A percentile compares a stretch with the other conserved stretches of the same genome.
These are phyloP conservation scores for Conus ventricosus DNA, from an alignment of 1,140 invertebrate genomes.

Conservation along the genomic window DNA sequence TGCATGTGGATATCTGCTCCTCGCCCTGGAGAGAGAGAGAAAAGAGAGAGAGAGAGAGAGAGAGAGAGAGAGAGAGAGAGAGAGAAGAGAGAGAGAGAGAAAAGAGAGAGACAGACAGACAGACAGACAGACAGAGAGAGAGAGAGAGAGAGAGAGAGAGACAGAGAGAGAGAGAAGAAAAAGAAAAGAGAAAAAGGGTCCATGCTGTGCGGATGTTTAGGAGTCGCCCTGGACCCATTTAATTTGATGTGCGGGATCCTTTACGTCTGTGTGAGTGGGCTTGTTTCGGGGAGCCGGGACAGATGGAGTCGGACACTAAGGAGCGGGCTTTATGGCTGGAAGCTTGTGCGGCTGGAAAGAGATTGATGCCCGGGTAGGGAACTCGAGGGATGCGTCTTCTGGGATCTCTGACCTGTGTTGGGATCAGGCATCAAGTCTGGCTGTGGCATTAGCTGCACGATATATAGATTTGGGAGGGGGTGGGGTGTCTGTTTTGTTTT, in stretches of 20 bases:
- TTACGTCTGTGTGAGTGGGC: too few species aligned
- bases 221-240: neutral
- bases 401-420: neutral
- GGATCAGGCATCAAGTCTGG: too few species aligned
- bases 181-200: neutral
- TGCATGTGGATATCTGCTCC: neutral
- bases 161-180: neutral
- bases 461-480: too few species aligned
- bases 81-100: neutral
- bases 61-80: neutral
- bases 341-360: neutral
- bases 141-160: too few species aligned
- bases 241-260: neutral
- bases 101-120: neutral
- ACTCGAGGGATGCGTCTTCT: neutral
- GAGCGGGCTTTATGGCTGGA: neutral
- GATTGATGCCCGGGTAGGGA: neutral
- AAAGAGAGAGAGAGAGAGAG: too few species aligned
- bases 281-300: neutral
- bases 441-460: too few species aligned
- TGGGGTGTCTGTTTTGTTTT: too few species aligned
- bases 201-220: neutral
- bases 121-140: too few species aligned
- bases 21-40: too few species aligned
- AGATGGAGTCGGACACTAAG: neutral